Conservation (phyloP, 2,797 vertebrate species). For the Arrhamphus sclerolepis region DNA sequence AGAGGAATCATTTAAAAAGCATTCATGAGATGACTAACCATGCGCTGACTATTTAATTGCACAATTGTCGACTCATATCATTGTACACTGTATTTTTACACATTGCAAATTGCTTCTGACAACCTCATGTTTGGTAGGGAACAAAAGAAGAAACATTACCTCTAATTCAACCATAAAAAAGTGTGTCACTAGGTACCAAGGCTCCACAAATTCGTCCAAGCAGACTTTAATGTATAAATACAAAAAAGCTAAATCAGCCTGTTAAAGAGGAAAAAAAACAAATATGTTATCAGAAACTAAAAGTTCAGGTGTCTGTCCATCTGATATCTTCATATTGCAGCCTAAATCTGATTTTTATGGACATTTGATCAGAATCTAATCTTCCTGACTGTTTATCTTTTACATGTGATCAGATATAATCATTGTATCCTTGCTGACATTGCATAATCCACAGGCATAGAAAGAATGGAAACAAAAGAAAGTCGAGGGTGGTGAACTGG, state of each 20-base stretch:
- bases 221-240: neutral
- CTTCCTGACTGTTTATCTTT: too few relatives aligned
- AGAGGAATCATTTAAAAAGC: slow-evolving; percentile 42
- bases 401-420: too few relatives aligned
- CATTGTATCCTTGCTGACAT: too few relatives aligned
- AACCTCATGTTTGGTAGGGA: neutral
- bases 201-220: slow-evolving; percentile 5
- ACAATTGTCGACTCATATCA: slow-evolving; percentile 18
- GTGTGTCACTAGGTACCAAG: neutral
- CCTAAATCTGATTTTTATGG: too few relatives aligned
- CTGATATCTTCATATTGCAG: too few relatives aligned
- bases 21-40: slow-evolving; percentile 45
- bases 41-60: slow-evolving; percentile 39
- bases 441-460: too few relatives aligned
- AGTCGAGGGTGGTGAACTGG: too few relatives aligned
- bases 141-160: neutral
- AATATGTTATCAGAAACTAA: too few relatives aligned
- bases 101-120: neutral
- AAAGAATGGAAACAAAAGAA: too few relatives aligned
- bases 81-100: slow-evolving; percentile 19
- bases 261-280: neutral
- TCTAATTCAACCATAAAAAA: neutral
- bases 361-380: too few relatives aligned
- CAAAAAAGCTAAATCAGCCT: slow-evolving; percentile 1
- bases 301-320: too few relatives aligned